A percentile compares a stretch with the other conserved stretches of the same genome.
These are phyloP conservation scores for Sitobion miscanthi DNA, from an alignment of 1,140 invertebrate species.

Conservation along the genomic window DNA sequence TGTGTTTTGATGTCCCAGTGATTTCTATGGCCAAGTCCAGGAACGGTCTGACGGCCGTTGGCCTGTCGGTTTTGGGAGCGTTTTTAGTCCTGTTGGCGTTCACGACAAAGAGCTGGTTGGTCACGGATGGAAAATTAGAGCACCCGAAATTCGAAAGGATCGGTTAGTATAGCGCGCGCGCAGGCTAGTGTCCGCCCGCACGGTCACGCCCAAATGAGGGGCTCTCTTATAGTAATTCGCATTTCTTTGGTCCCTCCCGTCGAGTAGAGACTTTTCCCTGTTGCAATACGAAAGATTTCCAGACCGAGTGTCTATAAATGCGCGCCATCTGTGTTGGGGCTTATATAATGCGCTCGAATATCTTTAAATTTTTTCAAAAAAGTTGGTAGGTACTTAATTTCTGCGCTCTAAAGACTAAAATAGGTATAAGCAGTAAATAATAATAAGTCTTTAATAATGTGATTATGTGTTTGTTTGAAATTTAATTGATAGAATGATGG, in stretches of 20 bases:
- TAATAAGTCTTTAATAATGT: background rate
- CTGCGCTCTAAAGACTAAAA: background rate
- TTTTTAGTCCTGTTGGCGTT: constrained; percentile 85
- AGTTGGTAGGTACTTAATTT: background rate
- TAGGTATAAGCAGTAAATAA: background rate
- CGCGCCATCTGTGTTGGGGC: background rate
- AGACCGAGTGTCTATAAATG: background rate
- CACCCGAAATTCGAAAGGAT: constrained; percentile 82
- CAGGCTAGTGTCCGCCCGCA: background rate
- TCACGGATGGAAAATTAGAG: constrained; percentile 80
- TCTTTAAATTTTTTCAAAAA: background rate
- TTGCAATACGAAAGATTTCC: background rate
- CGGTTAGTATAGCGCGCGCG: constrained; percentile 67
- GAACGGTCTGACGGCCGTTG: constrained; percentile 74
- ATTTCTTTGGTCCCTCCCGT: background rate
- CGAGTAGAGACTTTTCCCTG: background rate
- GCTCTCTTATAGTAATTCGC: background rate
- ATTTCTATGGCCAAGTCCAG: constrained; percentile 67
- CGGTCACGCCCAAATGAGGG: background rate
- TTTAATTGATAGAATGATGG: background rate
- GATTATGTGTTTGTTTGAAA: background rate
- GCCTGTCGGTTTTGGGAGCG: constrained; percentile 72
- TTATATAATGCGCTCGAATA: background rate
- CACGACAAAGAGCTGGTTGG: constrained; percentile 90
- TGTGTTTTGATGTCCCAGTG: constrained; percentile 26